Conservation (phyloP, 2,888 invertebrate species). For the Palloptera scutellata region DNA sequence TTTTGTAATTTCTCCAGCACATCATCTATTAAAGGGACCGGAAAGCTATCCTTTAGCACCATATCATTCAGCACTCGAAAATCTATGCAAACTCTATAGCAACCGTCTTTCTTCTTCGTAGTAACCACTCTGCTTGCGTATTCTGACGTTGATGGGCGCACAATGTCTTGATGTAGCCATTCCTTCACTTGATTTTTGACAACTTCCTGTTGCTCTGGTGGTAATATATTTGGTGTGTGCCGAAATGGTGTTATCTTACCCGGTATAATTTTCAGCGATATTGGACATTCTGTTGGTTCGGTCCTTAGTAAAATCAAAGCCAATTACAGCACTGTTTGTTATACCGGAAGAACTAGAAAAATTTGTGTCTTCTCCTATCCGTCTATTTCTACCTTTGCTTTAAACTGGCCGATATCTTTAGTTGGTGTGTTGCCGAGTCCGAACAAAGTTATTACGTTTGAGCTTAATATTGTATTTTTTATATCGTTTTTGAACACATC, state of each 20-base stretch:
- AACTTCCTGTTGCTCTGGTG: too few species aligned
- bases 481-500: constrained; percentile 21
- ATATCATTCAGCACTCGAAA: constrained; percentile 56
- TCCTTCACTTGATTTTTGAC: too few species aligned
- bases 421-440: constrained; percentile 24
- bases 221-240: too few species aligned
- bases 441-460: constrained; percentile 2
- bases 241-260: too few species aligned
- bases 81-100: constrained; percentile 52
- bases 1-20: constrained; percentile 32
- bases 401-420: constrained; percentile 24
- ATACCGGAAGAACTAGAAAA: constrained; percentile 22
- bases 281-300: too few species aligned
- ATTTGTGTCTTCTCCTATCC: constrained; percentile 6
- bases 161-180: constrained; percentile 22
- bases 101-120: constrained; percentile 32
- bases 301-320: too few species aligned
- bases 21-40: too few species aligned
- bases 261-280: too few species aligned
- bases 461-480: not conserved
- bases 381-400: constrained; percentile 19
- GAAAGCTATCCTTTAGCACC: too few species aligned
- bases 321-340: too few species aligned
- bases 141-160: constrained; percentile 21
- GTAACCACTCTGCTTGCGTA: too few species aligned